Evolutionary conservation across 2,797 vertebrate species (phyloP).

Genomic region (Chromis chromis): DNA sequence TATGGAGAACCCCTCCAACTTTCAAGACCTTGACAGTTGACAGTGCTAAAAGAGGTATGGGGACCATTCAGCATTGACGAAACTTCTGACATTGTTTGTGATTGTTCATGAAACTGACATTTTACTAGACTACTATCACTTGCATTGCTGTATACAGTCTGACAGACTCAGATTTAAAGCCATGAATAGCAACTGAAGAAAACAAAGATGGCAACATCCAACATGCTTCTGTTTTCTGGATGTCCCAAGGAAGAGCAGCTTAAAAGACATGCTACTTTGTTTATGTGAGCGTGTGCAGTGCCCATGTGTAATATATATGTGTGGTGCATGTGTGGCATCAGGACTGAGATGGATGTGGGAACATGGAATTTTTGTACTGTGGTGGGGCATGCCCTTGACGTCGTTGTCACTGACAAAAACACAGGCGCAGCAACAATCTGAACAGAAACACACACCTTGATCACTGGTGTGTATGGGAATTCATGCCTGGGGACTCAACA

Average conservation of each 20-base stretch:
- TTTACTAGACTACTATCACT: conserved; percentile 40
- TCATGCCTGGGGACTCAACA: conserved; percentile 45
- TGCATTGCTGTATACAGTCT: conserved; percentile 31
- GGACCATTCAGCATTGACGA: conserved; percentile 43
- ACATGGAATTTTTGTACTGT: conserved; percentile 43
- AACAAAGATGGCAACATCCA: conserved; percentile 49
- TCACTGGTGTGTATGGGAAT: conserved; percentile 59
- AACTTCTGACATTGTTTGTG: conserved; percentile 52
- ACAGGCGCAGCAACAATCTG: conserved; percentile 35
- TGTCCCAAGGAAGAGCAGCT: conserved; percentile 55
- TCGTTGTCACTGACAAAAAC: conserved; percentile 59
- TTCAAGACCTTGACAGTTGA: conserved; percentile 74
- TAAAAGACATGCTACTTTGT: conserved; percentile 29
- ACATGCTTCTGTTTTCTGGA: conserved; percentile 43
- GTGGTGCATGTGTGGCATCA: conserved; percentile 27
- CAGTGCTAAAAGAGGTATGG: conserved; percentile 40
- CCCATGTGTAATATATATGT: conserved; percentile 44
- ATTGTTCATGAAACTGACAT: conserved; percentile 57
- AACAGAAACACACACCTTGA: conserved; percentile 68
- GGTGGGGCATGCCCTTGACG: conserved; percentile 66
- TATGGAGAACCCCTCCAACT: conserved; percentile 65
- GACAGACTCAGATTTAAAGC: conserved; percentile 55
- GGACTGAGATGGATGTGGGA: conserved; percentile 49
- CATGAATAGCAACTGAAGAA: conserved; percentile 56
- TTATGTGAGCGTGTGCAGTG: conserved; percentile 4